Evolutionary conservation across 2,113 vertebrate species (phyloP).

Genomic region (Archilochus colubris): DNA sequence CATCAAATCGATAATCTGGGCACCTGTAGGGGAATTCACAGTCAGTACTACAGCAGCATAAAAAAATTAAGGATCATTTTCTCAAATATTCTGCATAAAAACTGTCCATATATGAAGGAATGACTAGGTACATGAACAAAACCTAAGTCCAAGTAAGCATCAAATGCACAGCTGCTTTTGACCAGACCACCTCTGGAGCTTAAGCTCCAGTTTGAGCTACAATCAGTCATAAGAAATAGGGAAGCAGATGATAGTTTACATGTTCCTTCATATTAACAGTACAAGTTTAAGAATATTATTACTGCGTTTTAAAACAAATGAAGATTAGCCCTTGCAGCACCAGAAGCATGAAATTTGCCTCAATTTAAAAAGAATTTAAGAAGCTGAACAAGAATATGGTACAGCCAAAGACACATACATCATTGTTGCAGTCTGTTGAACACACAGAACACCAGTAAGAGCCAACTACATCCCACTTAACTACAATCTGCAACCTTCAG

Average conservation of each 20-base stretch:
- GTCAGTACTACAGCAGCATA: slow-evolving; percentile 25
- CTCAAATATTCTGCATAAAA: not conserved
- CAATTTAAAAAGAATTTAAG: not conserved
- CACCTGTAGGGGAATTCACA: slow-evolving; percentile 78
- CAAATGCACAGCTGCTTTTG: not conserved
- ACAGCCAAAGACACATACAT: not conserved
- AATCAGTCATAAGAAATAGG: not conserved
- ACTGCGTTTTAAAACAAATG: not conserved
- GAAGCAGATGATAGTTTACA: not conserved
- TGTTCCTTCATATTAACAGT: not conserved
- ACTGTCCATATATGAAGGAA: not conserved
- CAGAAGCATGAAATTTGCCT: not conserved
- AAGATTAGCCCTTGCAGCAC: not conserved
- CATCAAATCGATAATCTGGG: slow-evolving; percentile 98
- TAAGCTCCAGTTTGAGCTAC: not conserved
- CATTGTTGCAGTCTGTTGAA: not conserved
- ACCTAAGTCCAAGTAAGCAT: not conserved
- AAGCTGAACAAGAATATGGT: not conserved
- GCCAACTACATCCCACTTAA: not conserved
- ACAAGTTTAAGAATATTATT: not conserved
- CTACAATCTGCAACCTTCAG: not conserved
- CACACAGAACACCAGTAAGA: accelerated
- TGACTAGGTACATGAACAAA: not conserved
- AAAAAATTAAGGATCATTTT: not conserved
- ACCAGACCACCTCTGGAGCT: not conserved